Evolutionary conservation across 2,113 vertebrate species (phyloP), one percentile per base, ranked within the genome.

Genomic region (Anoura caudifer): DNA sequence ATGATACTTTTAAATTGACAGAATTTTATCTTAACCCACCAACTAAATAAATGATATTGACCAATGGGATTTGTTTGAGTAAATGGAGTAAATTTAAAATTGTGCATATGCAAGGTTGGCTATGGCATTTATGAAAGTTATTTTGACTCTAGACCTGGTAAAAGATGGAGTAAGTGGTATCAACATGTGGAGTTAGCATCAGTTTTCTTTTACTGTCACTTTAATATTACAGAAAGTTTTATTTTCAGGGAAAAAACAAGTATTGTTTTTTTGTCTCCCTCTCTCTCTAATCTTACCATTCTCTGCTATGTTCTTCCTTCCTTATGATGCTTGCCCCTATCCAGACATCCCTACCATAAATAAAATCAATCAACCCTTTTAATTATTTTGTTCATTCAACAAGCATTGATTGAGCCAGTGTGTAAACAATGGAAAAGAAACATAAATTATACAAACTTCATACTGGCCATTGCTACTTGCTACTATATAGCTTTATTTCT

Each of bases 301-400:
- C 1, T 79, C 47, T 54, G 22, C 10, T 84, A 1, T n/a, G 3
- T 41, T 95, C 89, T 94, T 47, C 31, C 12, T 67, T 83, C 82
- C 50, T 70, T 19, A 65, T 63, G 20, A 70, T 69, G 26, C 20
- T 88, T 82, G 10, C 72, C 31, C 47, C 26, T 90, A 24, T 92
- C 41, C 24, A 50, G 45, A 38, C 1, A 56, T 54, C 26, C 59
- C 16, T 65, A n/a, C 28, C 3, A 36, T 63, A 90, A 95, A 73
- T 69, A 20, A 92, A 87, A 88, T 50, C 79, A 76, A 84, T 56
- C 36, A 47, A 86, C 47, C 36, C 33, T 54, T 84, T 81, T 22
- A 92, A 45, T 96, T 82, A 83, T 63, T 94, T 80, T 82, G 14
- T 65, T 90, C 36, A 90, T 73, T 73, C 83, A 79, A 75, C 10